Conservation (phyloP, 2,113 vertebrate species). For the Cyanistes caeruleus region DNA sequence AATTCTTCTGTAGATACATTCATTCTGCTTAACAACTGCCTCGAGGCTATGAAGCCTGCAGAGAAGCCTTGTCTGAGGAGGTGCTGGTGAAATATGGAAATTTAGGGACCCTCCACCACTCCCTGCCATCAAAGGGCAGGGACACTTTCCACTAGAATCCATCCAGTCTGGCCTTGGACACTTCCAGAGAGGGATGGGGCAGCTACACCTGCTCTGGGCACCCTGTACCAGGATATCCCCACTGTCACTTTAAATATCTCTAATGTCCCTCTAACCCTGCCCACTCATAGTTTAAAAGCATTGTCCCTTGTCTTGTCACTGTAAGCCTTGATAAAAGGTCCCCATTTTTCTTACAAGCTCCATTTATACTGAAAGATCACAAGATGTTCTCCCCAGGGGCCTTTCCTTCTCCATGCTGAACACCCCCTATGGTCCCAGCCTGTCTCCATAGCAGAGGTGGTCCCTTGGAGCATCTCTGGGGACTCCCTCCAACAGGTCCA, state of each 20-base stretch:
- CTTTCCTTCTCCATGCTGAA: background rate
- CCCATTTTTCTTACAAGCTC: background rate
- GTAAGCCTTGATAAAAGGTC: background rate
- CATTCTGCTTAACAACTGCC: background rate
- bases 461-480: fast-evolving
- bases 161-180: fast-evolving
- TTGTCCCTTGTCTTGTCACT: background rate
- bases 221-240: background rate
- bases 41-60: background rate
- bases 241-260: background rate
- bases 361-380: background rate
- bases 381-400: background rate
- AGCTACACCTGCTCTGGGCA: background rate
- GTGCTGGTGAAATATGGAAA: background rate
- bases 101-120: background rate
- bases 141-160: fast-evolving
- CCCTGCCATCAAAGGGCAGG: background rate
- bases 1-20: background rate
- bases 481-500: fast-evolving
- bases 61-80: background rate
- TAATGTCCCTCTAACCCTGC: fast-evolving
- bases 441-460: background rate
- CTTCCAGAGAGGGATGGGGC: background rate
- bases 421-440: fast-evolving
- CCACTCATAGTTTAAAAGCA: fast-evolving